Base-by-base conservation (phyloP, 2,888 invertebrate genomes). In the Aporophyla lueneburgensis region DNA sequence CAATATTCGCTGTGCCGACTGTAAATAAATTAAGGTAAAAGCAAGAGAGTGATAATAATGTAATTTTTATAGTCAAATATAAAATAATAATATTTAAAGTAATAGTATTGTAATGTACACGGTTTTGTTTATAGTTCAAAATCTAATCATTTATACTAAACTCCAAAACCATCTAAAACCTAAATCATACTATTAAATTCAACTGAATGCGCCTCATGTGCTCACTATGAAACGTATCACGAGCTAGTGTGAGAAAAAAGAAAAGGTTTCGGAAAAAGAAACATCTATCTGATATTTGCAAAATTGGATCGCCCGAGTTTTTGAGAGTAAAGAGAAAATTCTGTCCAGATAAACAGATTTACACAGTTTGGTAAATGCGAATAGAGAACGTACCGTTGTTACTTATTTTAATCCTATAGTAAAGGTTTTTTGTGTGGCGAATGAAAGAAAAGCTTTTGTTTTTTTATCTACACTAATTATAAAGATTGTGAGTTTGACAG, bases 271-370 rank as follows among this genome's bases (percentile, higher is more conserved):
- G 40, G 54, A 27, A 71, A 65, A 65, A 77, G 62, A 68, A 78
- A 80, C 65, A 84, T 56, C 76, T 69, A 71, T 79, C 78, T 58
- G 71, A 77, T 82, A 80, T 80, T 78, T 58, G 46, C 40, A 33
- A 80, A 86, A 86, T 84, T 84, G 84, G 73, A 78, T 83, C 62
- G 74, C 49, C 40, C 65, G 33, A 71, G 58, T 76, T 84, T 78
- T 80, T 58, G 51, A 54, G 40, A 54, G 66, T 19, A 62, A 68
- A 78, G 62, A 70, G 69, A 74, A 73, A 78, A 71, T 67, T 76
- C 73, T 67, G 76, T 63, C 74, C 68, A 75, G 61, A 81, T 81
- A 86, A 87, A 86, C 65, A 73, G 81, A 83, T 81, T 83, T 80
- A 73, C 69, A 81, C 71, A 69, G 74, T 61, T 67, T 51, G 61